These are phyloP conservation scores for Helarctos malayanus DNA, from an alignment of 2,797 vertebrate species.

Conservation along the genomic window DNA sequence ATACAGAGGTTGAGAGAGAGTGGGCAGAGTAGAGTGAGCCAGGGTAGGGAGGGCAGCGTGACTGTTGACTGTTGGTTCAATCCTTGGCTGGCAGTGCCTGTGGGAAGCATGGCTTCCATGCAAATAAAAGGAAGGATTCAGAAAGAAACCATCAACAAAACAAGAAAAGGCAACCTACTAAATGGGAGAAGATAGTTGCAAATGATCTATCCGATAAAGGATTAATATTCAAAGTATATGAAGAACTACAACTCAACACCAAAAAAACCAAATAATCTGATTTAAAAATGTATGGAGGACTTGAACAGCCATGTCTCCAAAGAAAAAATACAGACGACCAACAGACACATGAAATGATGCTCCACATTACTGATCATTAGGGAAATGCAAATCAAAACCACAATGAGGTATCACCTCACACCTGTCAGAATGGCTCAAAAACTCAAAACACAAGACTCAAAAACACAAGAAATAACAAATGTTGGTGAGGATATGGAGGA, in stretches of 20 bases:
- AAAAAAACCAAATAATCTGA: not conserved
- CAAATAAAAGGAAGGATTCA: not conserved
- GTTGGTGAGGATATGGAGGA: not conserved
- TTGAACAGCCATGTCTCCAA: not conserved
- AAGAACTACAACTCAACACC: not conserved
- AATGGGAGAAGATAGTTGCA: not conserved
- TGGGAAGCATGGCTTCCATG: not conserved
- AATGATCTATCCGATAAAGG: not conserved
- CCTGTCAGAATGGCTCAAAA: not conserved
- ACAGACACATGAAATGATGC: not conserved
- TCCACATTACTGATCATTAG: not conserved
- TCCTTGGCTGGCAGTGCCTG: not conserved
- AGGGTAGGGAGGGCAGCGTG: not conserved
- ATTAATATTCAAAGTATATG: not conserved
- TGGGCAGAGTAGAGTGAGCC: too few relatives aligned
- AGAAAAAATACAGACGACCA: not conserved
- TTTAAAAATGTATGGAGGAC: not conserved
- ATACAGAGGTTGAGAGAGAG: not conserved
- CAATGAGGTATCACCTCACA: not conserved
- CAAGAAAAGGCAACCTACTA: not conserved
- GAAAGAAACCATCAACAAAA: not conserved
- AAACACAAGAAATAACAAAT: not conserved
- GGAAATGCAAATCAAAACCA: not conserved
- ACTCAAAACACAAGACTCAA: not conserved
- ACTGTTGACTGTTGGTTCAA: rapidly evolving